These are phyloP conservation scores for Melanotaenia maccullochi DNA, from an alignment of 2,797 vertebrate species.

Conservation along the genomic window DNA sequence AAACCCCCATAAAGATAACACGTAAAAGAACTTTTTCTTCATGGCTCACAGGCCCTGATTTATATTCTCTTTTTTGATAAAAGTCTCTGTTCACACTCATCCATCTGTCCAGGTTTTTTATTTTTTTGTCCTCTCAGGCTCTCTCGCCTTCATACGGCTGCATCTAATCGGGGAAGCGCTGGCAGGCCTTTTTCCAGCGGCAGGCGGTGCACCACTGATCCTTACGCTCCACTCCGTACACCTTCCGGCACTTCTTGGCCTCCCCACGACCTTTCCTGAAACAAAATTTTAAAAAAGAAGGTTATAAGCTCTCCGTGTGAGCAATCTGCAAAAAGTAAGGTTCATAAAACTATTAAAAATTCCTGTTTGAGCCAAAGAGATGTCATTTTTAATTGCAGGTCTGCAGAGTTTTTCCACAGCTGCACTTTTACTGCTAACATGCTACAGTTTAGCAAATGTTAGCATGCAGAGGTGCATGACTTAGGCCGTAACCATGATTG, in stretches of 20 bases:
- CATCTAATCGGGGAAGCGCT: slow-evolving; percentile 89
- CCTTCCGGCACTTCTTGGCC: slow-evolving; percentile 93
- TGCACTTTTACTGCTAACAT: background rate
- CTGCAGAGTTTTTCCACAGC: background rate
- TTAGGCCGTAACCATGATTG: background rate
- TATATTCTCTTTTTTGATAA: slow-evolving; percentile 55
- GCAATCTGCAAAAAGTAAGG: background rate
- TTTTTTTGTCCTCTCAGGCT: slow-evolving; percentile 55
- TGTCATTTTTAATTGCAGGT: background rate
- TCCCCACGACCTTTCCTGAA: slow-evolving; percentile 90
- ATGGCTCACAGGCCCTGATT: slow-evolving; percentile 55
- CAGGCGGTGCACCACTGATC: slow-evolving; percentile 95
- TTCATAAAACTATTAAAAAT: background rate
- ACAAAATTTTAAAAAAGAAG: background rate
- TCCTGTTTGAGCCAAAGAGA: background rate
- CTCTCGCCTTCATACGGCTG: background rate
- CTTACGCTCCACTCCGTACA: slow-evolving; percentile 91
- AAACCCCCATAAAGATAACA: slow-evolving; percentile 29
- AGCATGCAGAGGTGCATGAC: background rate
- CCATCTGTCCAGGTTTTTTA: slow-evolving; percentile 4
- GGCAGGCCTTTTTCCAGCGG: slow-evolving; percentile 95
- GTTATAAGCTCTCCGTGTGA: background rate
- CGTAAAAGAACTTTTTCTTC: slow-evolving; percentile 54
- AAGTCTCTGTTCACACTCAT: slow-evolving; percentile 69
- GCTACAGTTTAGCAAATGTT: background rate